Conservation (phyloP, 2,797 vertebrate genomes). For the Xiphorhynchus erythropygius region DNA sequence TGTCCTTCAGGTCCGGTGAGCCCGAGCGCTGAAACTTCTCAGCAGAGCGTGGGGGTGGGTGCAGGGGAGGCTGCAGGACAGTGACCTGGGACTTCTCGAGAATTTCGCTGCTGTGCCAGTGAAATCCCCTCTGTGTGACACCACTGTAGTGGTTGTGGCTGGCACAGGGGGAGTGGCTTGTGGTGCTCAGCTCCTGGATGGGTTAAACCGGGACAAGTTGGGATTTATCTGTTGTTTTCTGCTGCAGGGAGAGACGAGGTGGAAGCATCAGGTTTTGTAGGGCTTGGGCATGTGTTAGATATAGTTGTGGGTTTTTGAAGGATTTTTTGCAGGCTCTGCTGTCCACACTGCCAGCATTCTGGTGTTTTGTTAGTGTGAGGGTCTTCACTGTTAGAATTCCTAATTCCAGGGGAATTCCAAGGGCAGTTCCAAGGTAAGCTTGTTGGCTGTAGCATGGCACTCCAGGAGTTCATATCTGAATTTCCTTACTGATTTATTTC, state of each 20-base stretch:
- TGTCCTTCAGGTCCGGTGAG: neutral
- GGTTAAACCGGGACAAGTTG: neutral
- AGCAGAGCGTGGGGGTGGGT: accelerated
- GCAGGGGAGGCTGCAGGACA: neutral
- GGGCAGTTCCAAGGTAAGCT: neutral
- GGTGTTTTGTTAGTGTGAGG: accelerated
- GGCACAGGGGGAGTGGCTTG: too few relatives aligned
- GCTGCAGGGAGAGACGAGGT: neutral
- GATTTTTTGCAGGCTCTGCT: neutral
- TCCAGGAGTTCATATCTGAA: accelerated
- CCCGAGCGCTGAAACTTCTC: neutral
- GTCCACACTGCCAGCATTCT: accelerated
- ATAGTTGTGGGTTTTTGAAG: accelerated
- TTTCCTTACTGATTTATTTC: neutral
- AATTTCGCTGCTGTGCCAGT: neutral
- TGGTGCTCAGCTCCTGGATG: neutral
- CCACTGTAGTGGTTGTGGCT: accelerated
- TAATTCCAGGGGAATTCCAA: neutral
- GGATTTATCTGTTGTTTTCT: neutral
- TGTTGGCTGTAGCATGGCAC: neutral
- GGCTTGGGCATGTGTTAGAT: neutral
- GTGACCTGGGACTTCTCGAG: neutral
- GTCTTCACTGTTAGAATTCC: neutral
- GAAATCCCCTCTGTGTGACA: neutral
- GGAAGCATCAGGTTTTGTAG: neutral